Percentiles rank a stretch among this genome's conserved stretches.
phyloP scores from a whole-genome alignment of 2,888 invertebrate genomes.

The Lycaena phlaeas region DNA sequence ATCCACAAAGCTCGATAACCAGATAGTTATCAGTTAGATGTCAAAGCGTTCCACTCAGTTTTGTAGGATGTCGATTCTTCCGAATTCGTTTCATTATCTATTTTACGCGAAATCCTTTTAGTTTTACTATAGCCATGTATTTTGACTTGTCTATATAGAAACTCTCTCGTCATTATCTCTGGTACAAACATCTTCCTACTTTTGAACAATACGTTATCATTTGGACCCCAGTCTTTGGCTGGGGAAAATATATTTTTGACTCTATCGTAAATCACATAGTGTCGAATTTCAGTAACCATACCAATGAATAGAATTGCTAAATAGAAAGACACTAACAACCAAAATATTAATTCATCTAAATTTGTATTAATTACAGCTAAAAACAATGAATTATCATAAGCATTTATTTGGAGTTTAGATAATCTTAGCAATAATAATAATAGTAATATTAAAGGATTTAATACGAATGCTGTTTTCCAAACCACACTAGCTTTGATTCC shows the following conservation, averaged over 20 bases:
- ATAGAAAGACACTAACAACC: conserved; percentile 33
- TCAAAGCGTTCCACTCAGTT: conserved; percentile 36
- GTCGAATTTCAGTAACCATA: conserved; percentile 28
- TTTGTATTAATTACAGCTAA: conserved; percentile 24
- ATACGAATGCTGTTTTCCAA: conserved; percentile 47
- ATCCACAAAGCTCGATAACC: not conserved
- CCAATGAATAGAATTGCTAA: conserved; percentile 31
- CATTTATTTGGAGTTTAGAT: no score
- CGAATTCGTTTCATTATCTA: conserved; percentile 8
- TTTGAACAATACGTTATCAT: conserved; percentile 40
- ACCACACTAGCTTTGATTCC: conserved; percentile 53
- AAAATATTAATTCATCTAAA: conserved; percentile 32
- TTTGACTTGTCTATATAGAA: conserved; percentile 58
- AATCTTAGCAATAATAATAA: no score
- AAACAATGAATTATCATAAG: conserved; percentile 28
- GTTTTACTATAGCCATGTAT: conserved; percentile 43
- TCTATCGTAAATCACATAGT: conserved; percentile 22
- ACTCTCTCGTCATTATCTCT: conserved; percentile 65
- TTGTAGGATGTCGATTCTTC: conserved; percentile 23
- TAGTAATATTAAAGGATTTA: conserved; percentile 39
- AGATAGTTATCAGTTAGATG: conserved; percentile 32
- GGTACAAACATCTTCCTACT: conserved; percentile 64
- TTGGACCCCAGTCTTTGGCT: conserved; percentile 48
- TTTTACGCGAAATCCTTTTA: conserved; percentile 11
- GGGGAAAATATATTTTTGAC: conserved; percentile 30